Base-by-base conservation (phyloP, 2,113 vertebrate genomes). In the Atractosteus spatula region DNA sequence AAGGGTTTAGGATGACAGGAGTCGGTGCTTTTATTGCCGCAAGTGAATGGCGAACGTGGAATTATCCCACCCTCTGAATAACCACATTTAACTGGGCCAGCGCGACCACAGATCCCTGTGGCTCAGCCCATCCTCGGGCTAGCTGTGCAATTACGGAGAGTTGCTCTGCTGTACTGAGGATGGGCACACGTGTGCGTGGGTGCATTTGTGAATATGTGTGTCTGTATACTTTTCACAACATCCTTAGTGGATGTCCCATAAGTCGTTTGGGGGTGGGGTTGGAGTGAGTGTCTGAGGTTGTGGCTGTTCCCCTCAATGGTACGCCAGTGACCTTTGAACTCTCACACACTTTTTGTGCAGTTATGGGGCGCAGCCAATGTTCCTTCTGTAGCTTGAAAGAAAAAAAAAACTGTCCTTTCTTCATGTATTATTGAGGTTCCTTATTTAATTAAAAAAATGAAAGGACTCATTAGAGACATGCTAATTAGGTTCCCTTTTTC, bases 401-500 rank as follows among this genome's bases (percentile, higher is more conserved):
- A 44, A 68, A 14, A 14, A 78, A 73, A 77, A 72, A 56, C 83
- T 87, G 87, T 89, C 87, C 88, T 82, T 86, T 90, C 68, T 91
- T 91, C 87, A 87, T 91, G 87, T 86, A 89, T 91, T 90, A 90
- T 92, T 85, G 85, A 91, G 86, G 85, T 84, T 85, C 56, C 87
- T 86, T 71, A 82, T 88, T 92, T 90, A 92, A 92, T 92, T 86
- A 89, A 82, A 89, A 90, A 89, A 89, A 87, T 87, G 84, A 90
- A 90, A 92, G 89, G 87, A 87, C 89, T 92, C 90, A 87, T 91
- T 90, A 91, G 86, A 89, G 86, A 85, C 88, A 89, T 91, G 89
- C 85, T 92, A 91, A 91, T 91, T 87, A 90, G 89, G 81, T 85
- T 76, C 85, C 78, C 82, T 84, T 80, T 73, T 76, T 74, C 82